Evolutionary conservation across 2,888 invertebrate genomes (phyloP).

Genomic region (Griposia aprilina): DNA sequence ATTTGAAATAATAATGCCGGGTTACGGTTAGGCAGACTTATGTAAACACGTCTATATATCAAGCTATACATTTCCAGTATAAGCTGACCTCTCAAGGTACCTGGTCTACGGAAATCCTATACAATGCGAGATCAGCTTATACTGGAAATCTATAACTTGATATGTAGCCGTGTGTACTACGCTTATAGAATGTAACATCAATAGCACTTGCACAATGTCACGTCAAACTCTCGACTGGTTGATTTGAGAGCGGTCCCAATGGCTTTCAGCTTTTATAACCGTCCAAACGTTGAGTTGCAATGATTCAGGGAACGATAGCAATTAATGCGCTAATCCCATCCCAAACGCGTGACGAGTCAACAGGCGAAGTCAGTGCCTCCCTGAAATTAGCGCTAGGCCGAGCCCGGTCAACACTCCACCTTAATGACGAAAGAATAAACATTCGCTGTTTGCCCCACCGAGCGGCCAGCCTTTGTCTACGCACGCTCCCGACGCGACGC

Average conservation of each 20-base stretch:
- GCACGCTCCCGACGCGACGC: constrained; percentile 83
- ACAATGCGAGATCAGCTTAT: too few relatives aligned
- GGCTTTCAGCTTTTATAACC: not conserved
- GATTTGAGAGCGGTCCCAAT: constrained; percentile 1
- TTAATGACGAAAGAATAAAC: constrained; percentile 89
- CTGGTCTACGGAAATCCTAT: too few relatives aligned
- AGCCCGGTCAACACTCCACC: constrained; percentile 83
- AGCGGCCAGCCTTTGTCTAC: constrained; percentile 86
- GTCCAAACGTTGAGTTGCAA: constrained; percentile 4
- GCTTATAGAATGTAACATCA: not conserved
- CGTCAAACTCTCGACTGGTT: not conserved
- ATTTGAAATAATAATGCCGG: not conserved
- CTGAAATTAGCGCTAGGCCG: constrained; percentile 86
- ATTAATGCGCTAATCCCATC: constrained; percentile 66
- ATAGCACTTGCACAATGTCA: not conserved
- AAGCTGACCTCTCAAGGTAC: too few relatives aligned
- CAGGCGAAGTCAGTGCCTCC: constrained; percentile 76
- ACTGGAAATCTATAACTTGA: too few relatives aligned
- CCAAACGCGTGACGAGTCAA: constrained; percentile 74
- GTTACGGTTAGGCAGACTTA: not conserved
- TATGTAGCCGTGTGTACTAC: too few relatives aligned
- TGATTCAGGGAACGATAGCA: constrained; percentile 34
- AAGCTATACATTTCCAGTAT: too few relatives aligned
- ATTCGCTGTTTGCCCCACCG: constrained; percentile 82
- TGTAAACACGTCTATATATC: too few relatives aligned